Evolutionary conservation across 2,888 invertebrate species (phyloP).

Genomic region (Polydrusus pterygomalis): DNA sequence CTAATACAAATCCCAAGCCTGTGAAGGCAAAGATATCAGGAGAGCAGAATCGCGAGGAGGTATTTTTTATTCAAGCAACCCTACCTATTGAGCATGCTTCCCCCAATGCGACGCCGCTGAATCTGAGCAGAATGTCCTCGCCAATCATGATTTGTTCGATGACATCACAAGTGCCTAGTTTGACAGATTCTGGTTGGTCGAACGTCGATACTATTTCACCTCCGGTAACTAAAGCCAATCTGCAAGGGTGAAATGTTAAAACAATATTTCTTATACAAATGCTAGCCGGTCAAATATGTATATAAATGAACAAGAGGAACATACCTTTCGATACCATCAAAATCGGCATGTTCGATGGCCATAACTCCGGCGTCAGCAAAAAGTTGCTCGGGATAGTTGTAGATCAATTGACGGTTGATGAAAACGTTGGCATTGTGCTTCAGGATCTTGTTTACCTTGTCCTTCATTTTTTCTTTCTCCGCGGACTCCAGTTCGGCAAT

Average conservation of each 20-base stretch:
- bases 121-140: constrained; percentile 95
- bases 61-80: too few species aligned
- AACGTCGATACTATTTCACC: constrained; percentile 99
- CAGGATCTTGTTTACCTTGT: constrained; percentile 97
- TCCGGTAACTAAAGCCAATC: constrained; percentile 92
- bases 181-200: constrained; percentile 93
- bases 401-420: constrained; percentile 98
- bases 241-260: constrained; percentile 12
- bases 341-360: constrained; percentile 99
- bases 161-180: constrained; percentile 93
- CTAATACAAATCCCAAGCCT: too few species aligned
- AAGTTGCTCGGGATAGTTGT: constrained; percentile 99
- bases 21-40: too few species aligned
- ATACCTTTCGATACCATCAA: constrained; percentile 96
- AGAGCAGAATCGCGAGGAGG: too few species aligned
- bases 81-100: constrained; percentile 92
- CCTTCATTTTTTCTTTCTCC: constrained; percentile 99
- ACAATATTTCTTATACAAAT: background rate
- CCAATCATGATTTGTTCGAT: constrained; percentile 99
- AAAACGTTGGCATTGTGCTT: constrained; percentile 97
- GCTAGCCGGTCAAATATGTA: too few species aligned
- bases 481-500: constrained; percentile 98
- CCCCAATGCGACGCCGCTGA: constrained; percentile 95
- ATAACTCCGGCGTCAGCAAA: constrained; percentile 98
- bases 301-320: background rate